Evolutionary conservation across 2,888 invertebrate species (phyloP).

Genomic region (Oligia latruncula): DNA sequence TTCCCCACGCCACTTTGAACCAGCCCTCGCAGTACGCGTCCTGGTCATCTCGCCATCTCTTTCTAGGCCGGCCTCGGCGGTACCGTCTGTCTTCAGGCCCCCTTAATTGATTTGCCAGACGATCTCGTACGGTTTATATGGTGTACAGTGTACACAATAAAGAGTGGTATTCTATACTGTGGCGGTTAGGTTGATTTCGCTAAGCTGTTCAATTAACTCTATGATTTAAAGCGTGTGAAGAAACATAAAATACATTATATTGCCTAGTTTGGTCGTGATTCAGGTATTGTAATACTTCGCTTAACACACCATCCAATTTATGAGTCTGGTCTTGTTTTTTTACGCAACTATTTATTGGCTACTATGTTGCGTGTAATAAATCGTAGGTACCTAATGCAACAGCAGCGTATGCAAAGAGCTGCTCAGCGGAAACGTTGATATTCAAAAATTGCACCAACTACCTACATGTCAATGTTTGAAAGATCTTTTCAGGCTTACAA

Average conservation of each 20-base stretch:
- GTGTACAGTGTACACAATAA: background rate
- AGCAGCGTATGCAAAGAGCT: conserved; percentile 41
- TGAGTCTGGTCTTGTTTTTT: conserved; percentile 38
- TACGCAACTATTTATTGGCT: conserved; percentile 29
- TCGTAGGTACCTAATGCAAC: conserved; percentile 26
- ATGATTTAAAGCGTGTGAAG: conserved; percentile 9
- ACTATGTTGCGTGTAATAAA: conserved; percentile 26
- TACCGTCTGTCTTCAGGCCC: background rate
- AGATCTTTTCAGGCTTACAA: background rate
- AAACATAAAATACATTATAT: conserved; percentile 5
- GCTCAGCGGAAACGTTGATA: conserved; percentile 1
- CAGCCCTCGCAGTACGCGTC: background rate
- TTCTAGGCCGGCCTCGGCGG: background rate
- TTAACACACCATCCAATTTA: conserved; percentile 48
- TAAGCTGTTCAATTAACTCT: background rate
- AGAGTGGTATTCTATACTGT: background rate
- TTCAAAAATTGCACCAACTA: background rate
- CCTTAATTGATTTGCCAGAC: background rate
- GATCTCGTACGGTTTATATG: background rate
- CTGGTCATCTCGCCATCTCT: background rate
- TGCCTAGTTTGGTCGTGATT: conserved; percentile 30
- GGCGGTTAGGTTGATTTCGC: background rate
- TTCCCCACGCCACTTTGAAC: background rate
- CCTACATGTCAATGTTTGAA: background rate
- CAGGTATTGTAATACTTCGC: conserved; percentile 31